Evolutionary conservation across 2,113 vertebrate species (phyloP).

Genomic region (Lophotis ruficrista): DNA sequence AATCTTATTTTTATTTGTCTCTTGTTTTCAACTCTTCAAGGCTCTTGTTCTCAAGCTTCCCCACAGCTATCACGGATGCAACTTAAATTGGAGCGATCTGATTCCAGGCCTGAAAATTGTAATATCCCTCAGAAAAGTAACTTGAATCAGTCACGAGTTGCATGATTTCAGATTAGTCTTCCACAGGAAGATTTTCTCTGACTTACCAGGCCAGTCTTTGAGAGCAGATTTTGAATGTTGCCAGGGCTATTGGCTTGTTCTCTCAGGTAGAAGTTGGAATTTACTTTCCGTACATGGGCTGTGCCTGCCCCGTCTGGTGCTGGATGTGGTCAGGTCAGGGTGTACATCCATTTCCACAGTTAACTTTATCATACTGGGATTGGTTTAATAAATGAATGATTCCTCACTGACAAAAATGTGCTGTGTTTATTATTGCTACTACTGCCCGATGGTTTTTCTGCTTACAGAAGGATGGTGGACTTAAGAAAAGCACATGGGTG

Average conservation of each 20-base stretch:
- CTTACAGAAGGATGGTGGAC: background rate
- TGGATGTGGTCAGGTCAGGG: background rate
- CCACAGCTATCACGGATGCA: background rate
- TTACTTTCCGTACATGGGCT: background rate
- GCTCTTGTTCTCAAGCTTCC: background rate
- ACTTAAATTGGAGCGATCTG: background rate
- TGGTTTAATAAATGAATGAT: background rate
- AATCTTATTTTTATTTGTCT: background rate
- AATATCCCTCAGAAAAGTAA: background rate
- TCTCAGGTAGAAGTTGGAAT: background rate
- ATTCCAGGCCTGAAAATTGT: background rate
- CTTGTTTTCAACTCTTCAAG: background rate
- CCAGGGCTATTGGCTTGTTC: background rate
- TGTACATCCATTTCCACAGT: background rate
- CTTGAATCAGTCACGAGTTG: background rate
- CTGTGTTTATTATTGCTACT: background rate
- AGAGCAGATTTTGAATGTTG: background rate
- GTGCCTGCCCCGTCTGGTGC: background rate
- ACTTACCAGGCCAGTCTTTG: background rate
- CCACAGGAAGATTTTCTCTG: background rate
- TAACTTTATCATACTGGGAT: background rate
- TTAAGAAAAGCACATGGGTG: accelerated
- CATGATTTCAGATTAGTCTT: background rate
- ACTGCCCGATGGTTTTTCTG: background rate
- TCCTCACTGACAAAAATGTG: background rate